These are phyloP conservation scores for Streptopelia turtur DNA, from an alignment of 2,797 vertebrate species.

Conservation along the genomic window DNA sequence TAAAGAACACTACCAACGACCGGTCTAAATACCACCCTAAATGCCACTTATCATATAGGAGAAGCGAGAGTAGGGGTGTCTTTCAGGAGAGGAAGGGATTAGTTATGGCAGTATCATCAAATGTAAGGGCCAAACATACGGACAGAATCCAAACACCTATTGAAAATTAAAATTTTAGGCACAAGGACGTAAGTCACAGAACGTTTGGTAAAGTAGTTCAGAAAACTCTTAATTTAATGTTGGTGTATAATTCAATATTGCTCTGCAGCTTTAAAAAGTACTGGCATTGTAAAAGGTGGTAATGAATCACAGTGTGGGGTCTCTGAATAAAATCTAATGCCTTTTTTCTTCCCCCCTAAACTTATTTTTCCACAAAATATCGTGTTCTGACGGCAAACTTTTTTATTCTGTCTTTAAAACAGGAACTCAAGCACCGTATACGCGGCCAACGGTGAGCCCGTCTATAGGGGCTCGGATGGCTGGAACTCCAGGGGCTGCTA, in stretches of 20 bases:
- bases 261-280: not conserved
- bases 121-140: not conserved
- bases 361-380: not conserved
- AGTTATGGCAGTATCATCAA: not conserved
- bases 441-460: constrained; percentile 89
- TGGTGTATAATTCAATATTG: not conserved
- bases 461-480: constrained; percentile 89
- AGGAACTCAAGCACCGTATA: constrained; percentile 94
- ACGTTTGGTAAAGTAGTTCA: not conserved
- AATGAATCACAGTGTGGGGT: not conserved
- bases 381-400: not conserved
- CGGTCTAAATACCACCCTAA: no score
- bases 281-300: not conserved
- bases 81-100: not conserved
- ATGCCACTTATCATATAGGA: not conserved
- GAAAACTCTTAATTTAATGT: not conserved
- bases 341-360: not conserved
- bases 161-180: not conserved
- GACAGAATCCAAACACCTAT: not conserved
- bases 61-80: not conserved
- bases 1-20: no score
- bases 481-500: constrained; percentile 88
- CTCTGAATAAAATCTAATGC: not conserved
- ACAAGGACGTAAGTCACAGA: not conserved
- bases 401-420: not conserved